Evolutionary conservation across 2,797 vertebrate species (phyloP), one percentile per base, ranked within the genome.

Genomic region (Centroberyx gerrardi): DNA sequence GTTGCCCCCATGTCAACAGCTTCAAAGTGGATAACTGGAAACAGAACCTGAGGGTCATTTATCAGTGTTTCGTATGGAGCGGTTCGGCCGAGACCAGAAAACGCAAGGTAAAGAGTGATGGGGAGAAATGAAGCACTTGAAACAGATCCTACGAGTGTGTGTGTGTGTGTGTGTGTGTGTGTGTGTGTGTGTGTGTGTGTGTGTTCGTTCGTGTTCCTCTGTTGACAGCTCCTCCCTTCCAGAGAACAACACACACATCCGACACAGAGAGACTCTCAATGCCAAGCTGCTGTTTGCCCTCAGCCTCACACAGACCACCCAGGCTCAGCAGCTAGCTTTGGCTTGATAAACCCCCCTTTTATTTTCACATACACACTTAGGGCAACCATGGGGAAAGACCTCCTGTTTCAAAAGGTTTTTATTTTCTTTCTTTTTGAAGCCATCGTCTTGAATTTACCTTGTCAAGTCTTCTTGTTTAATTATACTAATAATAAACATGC

Each of bases 11-110:
- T 95, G 96, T 98, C 95, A 96, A 93, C 95, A 90, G 95, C 92
- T 98, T 97, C 94, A 99, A 99, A 95, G 97, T 97, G 96, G 97
- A 98, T 91, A 98, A 98, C 95, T 99, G 97, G 97, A 98, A 97
- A 94, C 97, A 98, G 95, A 98, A 98, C 94, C 96, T 99, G 89
- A 94, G 97, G 82, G 96, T 97, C 40, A 98, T 99, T 83, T 98
- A 98, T 94, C 97, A 98, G 94, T 98, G 97, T 89, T 99, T 99
- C 95, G 97, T 99, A 81, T 99, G 97, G 97, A 97, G 96, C 86
- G 97, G 97, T 56, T 97, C 97, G 58, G 96, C 95, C 8, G 97
- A 98, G 95, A 97, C 96, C 93, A 96, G 97, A 93, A 97, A 97
- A 94, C 96, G 97, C 88, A 99, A 99, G 97, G 97, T 97, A 95